Evolutionary conservation across 1,140 invertebrate species (phyloP).

Genomic region (Neoseiulus cucumeris): DNA sequence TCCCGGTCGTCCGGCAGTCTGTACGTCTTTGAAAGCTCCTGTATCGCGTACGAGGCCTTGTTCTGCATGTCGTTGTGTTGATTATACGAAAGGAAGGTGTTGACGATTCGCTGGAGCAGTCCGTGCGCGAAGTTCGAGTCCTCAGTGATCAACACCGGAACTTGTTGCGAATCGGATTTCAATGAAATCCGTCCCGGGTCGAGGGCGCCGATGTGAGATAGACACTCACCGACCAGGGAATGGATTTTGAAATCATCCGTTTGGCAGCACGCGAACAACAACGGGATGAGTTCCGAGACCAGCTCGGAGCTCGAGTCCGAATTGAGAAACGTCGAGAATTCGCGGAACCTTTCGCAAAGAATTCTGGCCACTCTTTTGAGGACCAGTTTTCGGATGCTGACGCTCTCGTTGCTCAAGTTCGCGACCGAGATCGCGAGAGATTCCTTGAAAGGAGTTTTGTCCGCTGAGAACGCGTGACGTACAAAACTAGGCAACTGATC

Average conservation of each 20-base stretch:
- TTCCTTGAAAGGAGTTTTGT: neutral
- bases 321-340: neutral
- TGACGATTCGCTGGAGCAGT: neutral
- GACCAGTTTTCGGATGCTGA: neutral
- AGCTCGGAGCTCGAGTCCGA: neutral
- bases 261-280: neutral
- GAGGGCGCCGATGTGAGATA: neutral
- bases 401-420: conserved; percentile 3
- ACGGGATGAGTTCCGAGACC: neutral
- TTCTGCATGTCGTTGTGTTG: conserved; percentile 9
- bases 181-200: neutral
- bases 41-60: neutral
- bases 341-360: neutral
- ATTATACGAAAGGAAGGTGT: conserved; percentile 1
- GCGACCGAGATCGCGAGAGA: neutral
- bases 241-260: neutral
- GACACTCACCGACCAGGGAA: neutral
- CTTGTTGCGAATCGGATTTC: neutral
- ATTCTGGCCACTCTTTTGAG: neutral
- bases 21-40: conserved; percentile 1
- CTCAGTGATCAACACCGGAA: neutral
- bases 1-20: neutral
- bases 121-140: conserved; percentile 3
- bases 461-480: neutral
- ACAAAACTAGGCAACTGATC: neutral